These are phyloP conservation scores for Reinhardtius hippoglossoides DNA, from an alignment of 2,113 vertebrate species.

Conservation along the genomic window DNA sequence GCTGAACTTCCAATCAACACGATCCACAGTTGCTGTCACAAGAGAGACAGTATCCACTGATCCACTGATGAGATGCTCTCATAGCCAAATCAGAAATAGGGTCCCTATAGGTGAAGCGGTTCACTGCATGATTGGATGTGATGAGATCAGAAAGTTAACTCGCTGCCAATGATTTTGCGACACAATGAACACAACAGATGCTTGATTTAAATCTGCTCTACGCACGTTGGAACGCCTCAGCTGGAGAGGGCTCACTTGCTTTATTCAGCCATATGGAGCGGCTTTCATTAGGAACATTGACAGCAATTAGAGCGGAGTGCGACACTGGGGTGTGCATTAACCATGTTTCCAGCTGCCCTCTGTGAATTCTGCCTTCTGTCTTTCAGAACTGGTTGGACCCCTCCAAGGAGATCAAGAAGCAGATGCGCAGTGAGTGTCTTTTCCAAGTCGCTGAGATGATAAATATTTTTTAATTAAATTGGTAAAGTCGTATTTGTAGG, in stretches of 20 bases:
- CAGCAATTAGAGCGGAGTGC: slow-evolving; percentile 64
- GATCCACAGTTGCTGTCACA: slow-evolving; percentile 20
- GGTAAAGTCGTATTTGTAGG: slow-evolving; percentile 7
- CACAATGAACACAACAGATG: slow-evolving; percentile 56
- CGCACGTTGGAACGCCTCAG: slow-evolving; percentile 39
- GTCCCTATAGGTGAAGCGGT: slow-evolving; percentile 18
- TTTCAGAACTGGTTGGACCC: slow-evolving; percentile 96
- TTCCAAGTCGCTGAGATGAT: slow-evolving; percentile 21
- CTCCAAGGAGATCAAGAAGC: slow-evolving; percentile 99
- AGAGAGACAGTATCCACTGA: slow-evolving; percentile 3
- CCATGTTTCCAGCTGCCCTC: slow-evolving; percentile 29
- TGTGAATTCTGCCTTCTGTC: slow-evolving; percentile 71
- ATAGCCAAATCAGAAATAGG: slow-evolving; percentile 8
- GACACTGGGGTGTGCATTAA: slow-evolving; percentile 45
- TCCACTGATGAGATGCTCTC: neutral
- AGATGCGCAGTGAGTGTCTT: slow-evolving; percentile 94
- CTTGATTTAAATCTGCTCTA: slow-evolving; percentile 46
- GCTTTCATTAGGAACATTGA: slow-evolving; percentile 65
- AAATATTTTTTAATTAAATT: slow-evolving; percentile 17
- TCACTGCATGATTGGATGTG: slow-evolving; percentile 17
- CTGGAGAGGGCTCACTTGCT: slow-evolving; percentile 38
- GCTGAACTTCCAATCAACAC: slow-evolving; percentile 2
- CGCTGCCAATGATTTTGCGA: slow-evolving; percentile 23
- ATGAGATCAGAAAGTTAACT: slow-evolving; percentile 28
- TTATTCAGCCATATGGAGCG: slow-evolving; percentile 70